A percentile compares a stretch with the other conserved stretches of the same genome.
These are phyloP conservation scores for Ditylenchus dipsaci DNA, from an alignment of 1,140 invertebrate genomes.

Conservation along the genomic window DNA sequence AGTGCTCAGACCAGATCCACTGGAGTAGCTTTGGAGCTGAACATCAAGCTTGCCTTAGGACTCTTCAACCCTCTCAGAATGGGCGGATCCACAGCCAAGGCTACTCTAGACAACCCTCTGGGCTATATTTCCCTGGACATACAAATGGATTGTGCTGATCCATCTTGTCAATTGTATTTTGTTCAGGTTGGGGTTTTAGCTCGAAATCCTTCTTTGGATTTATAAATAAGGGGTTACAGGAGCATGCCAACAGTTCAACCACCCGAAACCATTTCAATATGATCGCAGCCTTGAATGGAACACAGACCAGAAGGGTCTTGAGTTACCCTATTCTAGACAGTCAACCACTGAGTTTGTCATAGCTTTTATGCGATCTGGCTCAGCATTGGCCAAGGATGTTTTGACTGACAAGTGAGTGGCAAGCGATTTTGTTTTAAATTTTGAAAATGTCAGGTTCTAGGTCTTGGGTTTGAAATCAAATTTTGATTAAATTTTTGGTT, in stretches of 20 bases:
- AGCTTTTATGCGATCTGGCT: slow-evolving; percentile 63
- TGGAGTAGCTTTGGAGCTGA: slow-evolving; percentile 54
- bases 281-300: slow-evolving; percentile 59
- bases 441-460: too few species aligned
- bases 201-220: neutral
- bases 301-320: slow-evolving; percentile 57
- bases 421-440: too few species aligned
- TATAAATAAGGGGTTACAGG: neutral
- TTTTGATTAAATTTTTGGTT: too few species aligned
- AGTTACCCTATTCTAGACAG: slow-evolving; percentile 61
- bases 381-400: slow-evolving; percentile 34
- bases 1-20: slow-evolving; percentile 56
- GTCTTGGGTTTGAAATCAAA: too few species aligned
- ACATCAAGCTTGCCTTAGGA: slow-evolving; percentile 40
- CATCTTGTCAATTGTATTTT: slow-evolving; percentile 53
- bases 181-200: slow-evolving; percentile 58
- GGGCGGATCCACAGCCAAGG: slow-evolving; percentile 14
- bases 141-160: slow-evolving; percentile 48
- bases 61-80: slow-evolving; percentile 50
- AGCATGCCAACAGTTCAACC: neutral
- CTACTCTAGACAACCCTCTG: slow-evolving; percentile 43
- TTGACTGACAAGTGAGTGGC: slow-evolving; percentile 25
- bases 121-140: slow-evolving; percentile 36
- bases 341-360: slow-evolving; percentile 64
- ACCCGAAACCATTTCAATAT: slow-evolving; percentile 30